phyloP scores from a whole-genome alignment of 35 echinoderm and acorn worm genomes.

The Heliocidaris tuberculata region DNA sequence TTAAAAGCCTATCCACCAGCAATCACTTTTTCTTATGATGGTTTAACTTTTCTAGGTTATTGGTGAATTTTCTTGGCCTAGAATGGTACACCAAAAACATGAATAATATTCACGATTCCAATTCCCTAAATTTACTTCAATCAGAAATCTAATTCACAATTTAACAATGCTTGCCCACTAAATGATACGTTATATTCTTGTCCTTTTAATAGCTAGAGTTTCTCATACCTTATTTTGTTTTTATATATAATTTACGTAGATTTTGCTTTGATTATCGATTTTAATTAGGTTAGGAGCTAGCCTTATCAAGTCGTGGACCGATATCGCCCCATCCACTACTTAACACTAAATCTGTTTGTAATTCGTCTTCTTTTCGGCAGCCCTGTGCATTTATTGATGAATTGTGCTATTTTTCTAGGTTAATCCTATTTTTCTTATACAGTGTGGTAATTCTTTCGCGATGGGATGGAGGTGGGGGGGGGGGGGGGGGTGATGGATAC shows the following conservation, averaged over 20 bases:
- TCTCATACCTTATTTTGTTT: neutral
- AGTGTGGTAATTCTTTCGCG: too few species aligned
- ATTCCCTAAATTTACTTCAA: neutral
- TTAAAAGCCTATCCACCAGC: too few species aligned
- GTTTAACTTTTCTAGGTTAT: neutral
- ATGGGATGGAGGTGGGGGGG: too few species aligned
- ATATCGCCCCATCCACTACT: neutral
- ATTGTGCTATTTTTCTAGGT: neutral
- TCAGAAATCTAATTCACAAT: neutral
- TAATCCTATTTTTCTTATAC: neutral
- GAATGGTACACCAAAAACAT: neutral
- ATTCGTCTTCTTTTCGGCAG: neutral
- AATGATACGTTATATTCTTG: neutral
- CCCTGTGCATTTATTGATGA: neutral
- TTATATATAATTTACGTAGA: neutral
- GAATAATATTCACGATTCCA: neutral
- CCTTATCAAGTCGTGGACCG: neutral
- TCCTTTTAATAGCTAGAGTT: neutral
- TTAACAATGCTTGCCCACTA: neutral
- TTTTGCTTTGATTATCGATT: neutral
- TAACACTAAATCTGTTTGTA: neutral
- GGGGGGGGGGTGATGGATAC: too few species aligned
- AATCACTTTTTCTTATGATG: too few species aligned
- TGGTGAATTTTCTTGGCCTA: neutral
- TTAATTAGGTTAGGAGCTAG: conserved; percentile 5